phyloP scores from a whole-genome alignment of 2,888 invertebrate species.

The Adineta ricciae region DNA sequence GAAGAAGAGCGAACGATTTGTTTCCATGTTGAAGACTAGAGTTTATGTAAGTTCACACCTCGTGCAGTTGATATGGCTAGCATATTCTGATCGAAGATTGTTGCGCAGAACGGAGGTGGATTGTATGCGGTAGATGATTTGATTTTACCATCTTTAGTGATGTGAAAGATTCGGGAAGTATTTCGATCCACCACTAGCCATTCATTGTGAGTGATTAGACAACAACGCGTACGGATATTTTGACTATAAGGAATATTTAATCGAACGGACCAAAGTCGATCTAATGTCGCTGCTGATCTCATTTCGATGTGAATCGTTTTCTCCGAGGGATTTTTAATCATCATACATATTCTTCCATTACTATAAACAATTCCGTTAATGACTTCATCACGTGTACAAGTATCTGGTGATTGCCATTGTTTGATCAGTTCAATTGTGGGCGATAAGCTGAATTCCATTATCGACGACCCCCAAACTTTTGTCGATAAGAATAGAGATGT shows the following conservation, averaged over 20 bases:
- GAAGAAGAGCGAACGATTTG: too few species aligned
- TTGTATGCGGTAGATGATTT: not conserved
- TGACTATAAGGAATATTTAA: constrained; percentile 7
- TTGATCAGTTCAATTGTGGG: not conserved
- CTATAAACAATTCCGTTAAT: not conserved
- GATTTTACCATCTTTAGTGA: not conserved
- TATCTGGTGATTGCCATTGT: constrained; percentile 2
- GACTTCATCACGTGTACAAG: not conserved
- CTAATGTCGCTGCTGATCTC: not conserved
- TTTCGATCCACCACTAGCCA: not conserved
- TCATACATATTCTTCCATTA: not conserved
- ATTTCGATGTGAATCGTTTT: not conserved
- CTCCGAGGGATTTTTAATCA: not conserved
- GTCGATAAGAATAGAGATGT: not conserved
- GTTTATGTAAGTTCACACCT: not conserved
- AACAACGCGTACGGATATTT: not conserved
- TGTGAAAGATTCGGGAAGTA: not conserved
- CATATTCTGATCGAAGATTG: not conserved
- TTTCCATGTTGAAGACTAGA: not conserved
- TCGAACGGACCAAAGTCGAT: not conserved
- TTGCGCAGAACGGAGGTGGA: not conserved
- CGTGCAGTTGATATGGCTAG: not conserved
- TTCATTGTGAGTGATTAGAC: not conserved
- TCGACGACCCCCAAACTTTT: not conserved
- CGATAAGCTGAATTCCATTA: not conserved